Percentiles rank a stretch among this genome's conserved stretches.
phyloP scores from a whole-genome alignment of 35 echinoderm and acorn worm genomes.

The Lytechinus pictus region DNA sequence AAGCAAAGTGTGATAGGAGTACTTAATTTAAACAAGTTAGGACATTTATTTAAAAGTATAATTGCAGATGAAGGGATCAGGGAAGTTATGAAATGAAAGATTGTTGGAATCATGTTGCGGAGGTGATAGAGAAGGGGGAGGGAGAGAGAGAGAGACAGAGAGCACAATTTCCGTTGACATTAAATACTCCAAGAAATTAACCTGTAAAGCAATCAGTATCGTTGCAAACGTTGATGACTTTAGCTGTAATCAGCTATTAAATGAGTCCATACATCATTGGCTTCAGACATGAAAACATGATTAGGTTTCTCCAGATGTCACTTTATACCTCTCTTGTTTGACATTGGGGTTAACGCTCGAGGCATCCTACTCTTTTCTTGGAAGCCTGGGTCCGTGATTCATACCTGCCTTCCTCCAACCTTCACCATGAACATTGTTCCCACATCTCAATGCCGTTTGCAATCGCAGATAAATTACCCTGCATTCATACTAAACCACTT shows the following conservation, averaged over 20 bases:
- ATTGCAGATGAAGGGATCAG: too few species aligned
- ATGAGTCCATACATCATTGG: background rate
- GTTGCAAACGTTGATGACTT: background rate
- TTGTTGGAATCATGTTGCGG: too few species aligned
- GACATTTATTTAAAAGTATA: too few species aligned
- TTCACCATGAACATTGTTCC: conserved; percentile 10
- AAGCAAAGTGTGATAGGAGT: too few species aligned
- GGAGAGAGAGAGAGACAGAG: background rate
- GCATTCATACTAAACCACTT: background rate
- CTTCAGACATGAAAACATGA: background rate
- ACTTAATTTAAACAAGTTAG: too few species aligned
- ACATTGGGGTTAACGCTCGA: background rate
- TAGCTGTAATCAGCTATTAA: background rate
- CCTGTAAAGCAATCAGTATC: background rate
- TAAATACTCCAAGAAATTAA: background rate
- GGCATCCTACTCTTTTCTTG: background rate
- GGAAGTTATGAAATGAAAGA: too few species aligned
- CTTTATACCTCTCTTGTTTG: background rate
- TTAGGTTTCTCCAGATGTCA: background rate
- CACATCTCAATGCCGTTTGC: background rate
- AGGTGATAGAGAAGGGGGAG: background rate
- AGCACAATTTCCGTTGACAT: background rate
- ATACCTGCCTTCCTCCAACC: background rate
- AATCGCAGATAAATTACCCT: background rate
- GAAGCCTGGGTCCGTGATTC: background rate